Evolutionary conservation across 2,888 invertebrate species (phyloP).

Genomic region (Microctonus aethiopoides): DNA sequence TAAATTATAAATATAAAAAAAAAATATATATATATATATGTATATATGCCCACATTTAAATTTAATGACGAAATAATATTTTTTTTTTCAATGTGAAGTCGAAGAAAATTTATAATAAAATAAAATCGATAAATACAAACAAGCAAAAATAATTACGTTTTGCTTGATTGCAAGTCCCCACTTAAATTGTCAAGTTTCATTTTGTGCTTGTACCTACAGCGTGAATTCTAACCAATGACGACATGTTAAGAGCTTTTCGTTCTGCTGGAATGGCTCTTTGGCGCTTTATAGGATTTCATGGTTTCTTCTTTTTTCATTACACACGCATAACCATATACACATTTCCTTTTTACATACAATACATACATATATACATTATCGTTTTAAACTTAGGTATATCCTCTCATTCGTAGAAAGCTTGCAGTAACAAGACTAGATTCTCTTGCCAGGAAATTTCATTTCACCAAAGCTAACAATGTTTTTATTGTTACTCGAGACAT

Average conservation of each 20-base stretch:
- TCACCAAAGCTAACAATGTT: too few relatives aligned
- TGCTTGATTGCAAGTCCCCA: slow-evolving; percentile 55
- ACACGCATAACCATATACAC: not conserved
- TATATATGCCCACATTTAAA: too few relatives aligned
- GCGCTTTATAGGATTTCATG: slow-evolving; percentile 30
- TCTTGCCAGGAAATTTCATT: slow-evolving; percentile 24
- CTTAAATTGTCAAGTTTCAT: slow-evolving; percentile 62
- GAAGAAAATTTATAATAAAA: not conserved
- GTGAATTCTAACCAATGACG: slow-evolving; percentile 53
- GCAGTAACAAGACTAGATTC: slow-evolving; percentile 16
- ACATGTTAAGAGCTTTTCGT: slow-evolving; percentile 62
- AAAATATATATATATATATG: not conserved
- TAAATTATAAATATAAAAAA: not conserved
- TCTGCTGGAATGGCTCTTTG: slow-evolving; percentile 30
- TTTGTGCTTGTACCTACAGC: slow-evolving; percentile 42
- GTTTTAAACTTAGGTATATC: not conserved
- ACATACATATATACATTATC: not conserved
- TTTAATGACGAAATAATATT: not conserved
- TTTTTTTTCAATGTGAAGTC: not conserved
- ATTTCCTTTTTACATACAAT: not conserved
- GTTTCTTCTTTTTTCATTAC: slow-evolving; percentile 15
- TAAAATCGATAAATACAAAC: slow-evolving; percentile 10
- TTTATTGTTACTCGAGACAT: slow-evolving; percentile 5
- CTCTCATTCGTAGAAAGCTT: slow-evolving; percentile 9
- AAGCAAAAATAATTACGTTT: slow-evolving; percentile 58